Percentiles rank a stretch among this genome's conserved stretches.
phyloP scores from a whole-genome alignment of 1,140 invertebrate species.

The Maconellicoccus hirsutus region DNA sequence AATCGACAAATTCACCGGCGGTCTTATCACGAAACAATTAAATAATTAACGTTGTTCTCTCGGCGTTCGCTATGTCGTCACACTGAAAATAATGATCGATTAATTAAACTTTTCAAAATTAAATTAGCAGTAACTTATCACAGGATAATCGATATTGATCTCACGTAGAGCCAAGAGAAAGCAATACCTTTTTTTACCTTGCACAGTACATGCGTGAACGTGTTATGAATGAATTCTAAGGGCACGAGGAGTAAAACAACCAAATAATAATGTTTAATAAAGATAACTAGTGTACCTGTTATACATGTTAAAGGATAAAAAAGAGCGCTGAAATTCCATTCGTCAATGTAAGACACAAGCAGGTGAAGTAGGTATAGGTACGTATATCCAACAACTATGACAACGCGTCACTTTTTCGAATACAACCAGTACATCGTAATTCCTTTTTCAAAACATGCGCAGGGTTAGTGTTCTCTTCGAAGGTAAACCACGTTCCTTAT shows the following conservation, averaged over 20 bases:
- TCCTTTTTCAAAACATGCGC: neutral
- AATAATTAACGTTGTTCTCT: neutral
- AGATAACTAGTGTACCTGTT: neutral
- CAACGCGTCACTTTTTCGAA: neutral
- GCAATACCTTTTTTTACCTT: neutral
- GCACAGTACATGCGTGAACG: neutral
- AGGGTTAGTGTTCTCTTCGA: neutral
- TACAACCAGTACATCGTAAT: neutral
- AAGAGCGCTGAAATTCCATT: neutral
- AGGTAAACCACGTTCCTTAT: neutral
- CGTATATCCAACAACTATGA: neutral
- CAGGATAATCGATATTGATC: conserved; percentile 4
- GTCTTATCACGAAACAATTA: neutral
- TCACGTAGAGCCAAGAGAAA: neutral
- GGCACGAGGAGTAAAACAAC: neutral
- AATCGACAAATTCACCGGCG: neutral
- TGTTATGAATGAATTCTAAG: neutral
- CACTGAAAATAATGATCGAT: neutral
- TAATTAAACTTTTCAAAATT: neutral
- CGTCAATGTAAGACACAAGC: neutral
- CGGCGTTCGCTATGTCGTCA: neutral
- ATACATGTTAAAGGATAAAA: neutral
- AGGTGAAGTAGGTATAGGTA: too few species aligned
- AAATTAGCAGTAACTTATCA: neutral
- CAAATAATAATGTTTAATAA: neutral